These are phyloP conservation scores for Stomorhina lunata DNA, from an alignment of 2,888 invertebrate species.

Conservation along the genomic window DNA sequence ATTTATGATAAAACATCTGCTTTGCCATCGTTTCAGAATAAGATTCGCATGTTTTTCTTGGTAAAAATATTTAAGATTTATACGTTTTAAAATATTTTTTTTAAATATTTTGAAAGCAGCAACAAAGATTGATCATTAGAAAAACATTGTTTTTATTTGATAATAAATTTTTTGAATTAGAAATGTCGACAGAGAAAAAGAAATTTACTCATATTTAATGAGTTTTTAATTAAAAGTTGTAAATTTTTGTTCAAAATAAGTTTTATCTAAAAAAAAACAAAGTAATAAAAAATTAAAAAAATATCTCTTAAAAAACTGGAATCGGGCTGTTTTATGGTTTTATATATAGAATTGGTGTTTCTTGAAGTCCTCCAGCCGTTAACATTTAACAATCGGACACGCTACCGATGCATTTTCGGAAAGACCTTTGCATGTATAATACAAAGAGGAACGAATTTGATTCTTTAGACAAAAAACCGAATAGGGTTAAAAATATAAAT, in stretches of 20 bases:
- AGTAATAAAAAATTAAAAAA: too few species aligned
- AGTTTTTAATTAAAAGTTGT: background rate
- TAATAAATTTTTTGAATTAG: background rate
- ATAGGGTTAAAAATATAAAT: too few species aligned
- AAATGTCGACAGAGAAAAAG: background rate
- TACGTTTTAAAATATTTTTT: conserved; percentile 29
- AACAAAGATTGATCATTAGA: background rate
- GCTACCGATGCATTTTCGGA: too few species aligned
- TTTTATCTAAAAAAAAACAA: background rate
- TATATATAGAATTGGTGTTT: too few species aligned
- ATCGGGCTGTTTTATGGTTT: too few species aligned
- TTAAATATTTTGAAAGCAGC: background rate
- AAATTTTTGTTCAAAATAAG: background rate
- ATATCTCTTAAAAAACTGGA: too few species aligned
- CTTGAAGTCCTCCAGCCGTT: too few species aligned
- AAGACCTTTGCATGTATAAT: too few species aligned
- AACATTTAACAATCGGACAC: too few species aligned
- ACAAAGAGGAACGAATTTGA: too few species aligned
- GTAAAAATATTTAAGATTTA: conserved; percentile 13
- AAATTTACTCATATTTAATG: background rate
- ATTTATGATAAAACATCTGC: conserved; percentile 56
- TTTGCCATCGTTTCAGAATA: background rate
- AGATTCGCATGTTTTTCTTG: background rate
- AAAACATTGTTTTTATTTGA: conserved; percentile 14
- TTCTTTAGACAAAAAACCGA: too few species aligned